Base-by-base conservation (phyloP, 2,797 vertebrate genomes). In the Anguilla marmorata region DNA sequence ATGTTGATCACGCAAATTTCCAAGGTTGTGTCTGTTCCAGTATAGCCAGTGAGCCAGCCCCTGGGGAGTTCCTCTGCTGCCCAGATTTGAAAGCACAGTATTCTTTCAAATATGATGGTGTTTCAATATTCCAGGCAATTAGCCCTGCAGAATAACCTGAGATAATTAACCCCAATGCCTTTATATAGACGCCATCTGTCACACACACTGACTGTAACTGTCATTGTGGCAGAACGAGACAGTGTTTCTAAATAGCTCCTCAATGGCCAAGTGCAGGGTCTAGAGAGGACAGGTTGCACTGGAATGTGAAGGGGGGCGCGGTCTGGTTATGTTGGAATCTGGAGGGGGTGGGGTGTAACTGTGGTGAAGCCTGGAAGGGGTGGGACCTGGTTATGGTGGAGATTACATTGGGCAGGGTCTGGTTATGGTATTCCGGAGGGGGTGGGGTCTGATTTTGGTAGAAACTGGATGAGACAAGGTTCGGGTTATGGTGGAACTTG, bases 81-180 rank as follows among this genome's bases (percentile, higher is more conserved):
- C 63, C 24, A 69, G 24, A 69, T 27, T 24, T n/a, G 5, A 69
- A 27, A 16, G 63, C 63, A 69, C 5, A 9, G 63, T 27, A n/a
- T 69, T 69, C 63, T 69, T 24, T 69, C 63, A 69, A 69, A 69
- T 27, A 27, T 27, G n/a, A 27, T 69, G n/a, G 24, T 14, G n/a
- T 27, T 69, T 69, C n/a, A 69, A n/a, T 69, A 69, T 72, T 87
- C 86, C 60, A 37, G 86, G 37, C 80, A 87, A 87, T 87, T 58
- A 87, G 84, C 41, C 45, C 37, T 58, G 60, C 60, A 84, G 58
- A 37, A 63, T 72, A 84, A 72, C 58, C 45, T 69, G 27, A 48
- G 87, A 30, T 87, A 74, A 84, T 84, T 54, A 87, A 58, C 50
- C 84, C 82, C 54, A 33, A 48, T 54, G 80, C 37, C 79, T 87